Evolutionary conservation across 2,113 vertebrate genomes (phyloP).

Genomic region (Saguinus midas): DNA sequence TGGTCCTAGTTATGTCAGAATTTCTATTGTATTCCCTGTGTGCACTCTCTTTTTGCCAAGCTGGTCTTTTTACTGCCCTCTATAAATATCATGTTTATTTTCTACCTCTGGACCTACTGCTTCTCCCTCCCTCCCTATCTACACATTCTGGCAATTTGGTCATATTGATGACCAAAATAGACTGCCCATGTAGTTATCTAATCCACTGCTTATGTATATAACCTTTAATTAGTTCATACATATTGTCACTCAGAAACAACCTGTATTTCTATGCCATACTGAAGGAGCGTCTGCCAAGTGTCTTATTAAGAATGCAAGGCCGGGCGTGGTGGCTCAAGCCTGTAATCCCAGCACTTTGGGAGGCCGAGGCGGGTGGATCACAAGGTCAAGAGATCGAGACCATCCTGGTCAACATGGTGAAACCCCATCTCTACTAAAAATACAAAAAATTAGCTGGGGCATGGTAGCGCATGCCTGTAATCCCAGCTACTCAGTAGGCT

Average conservation of each 20-base stretch:
- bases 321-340: too few species aligned
- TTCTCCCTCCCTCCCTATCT: neutral
- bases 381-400: too few species aligned
- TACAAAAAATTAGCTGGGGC: too few species aligned
- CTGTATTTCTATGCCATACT: neutral
- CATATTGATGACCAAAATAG: neutral
- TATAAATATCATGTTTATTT: neutral
- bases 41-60: neutral
- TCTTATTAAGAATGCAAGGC: neutral
- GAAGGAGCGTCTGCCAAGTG: neutral
- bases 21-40: neutral
- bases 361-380: too few species aligned
- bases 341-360: too few species aligned
- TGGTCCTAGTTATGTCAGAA: neutral
- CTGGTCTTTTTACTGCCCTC: neutral
- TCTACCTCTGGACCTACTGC: neutral
- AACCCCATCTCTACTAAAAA: too few species aligned
- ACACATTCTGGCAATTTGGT: neutral
- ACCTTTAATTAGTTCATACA: neutral
- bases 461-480: too few species aligned
- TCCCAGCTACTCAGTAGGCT: too few species aligned
- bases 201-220: neutral
- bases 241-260: neutral
- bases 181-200: neutral
- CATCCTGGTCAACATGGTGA: too few species aligned